Conservation (phyloP, 2,888 invertebrate species). For the Therioaphis trifolii region DNA sequence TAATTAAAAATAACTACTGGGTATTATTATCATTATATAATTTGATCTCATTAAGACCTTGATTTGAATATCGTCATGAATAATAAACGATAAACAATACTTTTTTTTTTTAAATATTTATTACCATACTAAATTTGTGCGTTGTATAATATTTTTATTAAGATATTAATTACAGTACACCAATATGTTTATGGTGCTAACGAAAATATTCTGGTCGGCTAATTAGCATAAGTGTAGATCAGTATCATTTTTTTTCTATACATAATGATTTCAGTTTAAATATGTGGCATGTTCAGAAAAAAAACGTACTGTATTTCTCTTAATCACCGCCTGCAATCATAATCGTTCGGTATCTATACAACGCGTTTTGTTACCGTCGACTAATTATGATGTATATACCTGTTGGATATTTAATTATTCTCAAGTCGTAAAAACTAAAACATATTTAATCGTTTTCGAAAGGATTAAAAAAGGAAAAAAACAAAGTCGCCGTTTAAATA, state of each 20-base stretch:
- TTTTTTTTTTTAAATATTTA: conserved; percentile 7
- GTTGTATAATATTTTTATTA: conserved; percentile 14
- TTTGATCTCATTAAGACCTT: not conserved
- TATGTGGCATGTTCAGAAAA: not conserved
- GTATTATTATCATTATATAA: too few species aligned
- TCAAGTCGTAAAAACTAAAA: not conserved
- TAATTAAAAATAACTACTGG: too few species aligned
- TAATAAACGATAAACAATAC: conserved; percentile 2
- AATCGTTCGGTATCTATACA: conserved; percentile 21
- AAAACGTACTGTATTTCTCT: conserved; percentile 1
- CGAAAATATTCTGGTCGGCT: not conserved
- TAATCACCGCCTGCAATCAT: not conserved
- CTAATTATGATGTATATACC: not conserved
- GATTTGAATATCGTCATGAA: conserved; percentile 6
- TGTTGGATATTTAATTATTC: conserved; percentile 31
- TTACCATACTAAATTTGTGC: not conserved
- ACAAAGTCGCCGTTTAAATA: not conserved
- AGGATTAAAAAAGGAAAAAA: not conserved
- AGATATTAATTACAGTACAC: conserved; percentile 15
- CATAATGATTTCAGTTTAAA: conserved; percentile 4
- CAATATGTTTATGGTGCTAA: not conserved
- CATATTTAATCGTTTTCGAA: conserved; percentile 18
- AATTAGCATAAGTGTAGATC: conserved; percentile 35
- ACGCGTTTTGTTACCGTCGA: not conserved
- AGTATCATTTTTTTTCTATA: conserved; percentile 23